phyloP scores from a whole-genome alignment of 2,888 invertebrate species.

The Cyclophora albipunctata region DNA sequence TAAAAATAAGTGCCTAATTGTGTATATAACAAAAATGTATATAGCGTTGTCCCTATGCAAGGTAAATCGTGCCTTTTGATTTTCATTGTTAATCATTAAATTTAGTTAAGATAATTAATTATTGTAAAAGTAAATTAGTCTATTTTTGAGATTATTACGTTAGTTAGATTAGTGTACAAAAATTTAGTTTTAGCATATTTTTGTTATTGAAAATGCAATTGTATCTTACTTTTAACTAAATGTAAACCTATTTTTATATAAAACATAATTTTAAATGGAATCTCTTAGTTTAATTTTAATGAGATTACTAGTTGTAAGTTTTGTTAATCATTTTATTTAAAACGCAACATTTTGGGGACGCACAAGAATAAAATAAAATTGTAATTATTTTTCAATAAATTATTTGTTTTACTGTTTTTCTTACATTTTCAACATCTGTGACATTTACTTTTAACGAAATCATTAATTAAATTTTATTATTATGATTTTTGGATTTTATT shows the following conservation, averaged over 20 bases:
- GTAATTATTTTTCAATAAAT: slow-evolving; percentile 64
- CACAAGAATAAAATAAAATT: slow-evolving; percentile 46
- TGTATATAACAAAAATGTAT: slow-evolving; percentile 22
- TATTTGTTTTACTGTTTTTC: slow-evolving; percentile 58
- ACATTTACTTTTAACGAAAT: slow-evolving; percentile 57
- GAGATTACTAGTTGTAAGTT: slow-evolving; percentile 66
- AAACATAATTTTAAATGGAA: slow-evolving; percentile 40
- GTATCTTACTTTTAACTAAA: slow-evolving; percentile 22
- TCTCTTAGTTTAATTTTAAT: slow-evolving; percentile 59
- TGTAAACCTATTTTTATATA: slow-evolving; percentile 19
- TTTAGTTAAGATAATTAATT: slow-evolving; percentile 1
- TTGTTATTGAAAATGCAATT: slow-evolving; percentile 51
- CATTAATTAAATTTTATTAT: slow-evolving; percentile 61
- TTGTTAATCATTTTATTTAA: slow-evolving; percentile 62
- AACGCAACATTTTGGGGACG: slow-evolving; percentile 39
- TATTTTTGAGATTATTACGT: slow-evolving; percentile 57
- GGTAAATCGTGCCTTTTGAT: no score
- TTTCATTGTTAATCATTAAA: no score
- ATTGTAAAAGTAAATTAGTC: slow-evolving; percentile 23
- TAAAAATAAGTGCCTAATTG: slow-evolving; percentile 27
- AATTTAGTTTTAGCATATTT: slow-evolving; percentile 50
- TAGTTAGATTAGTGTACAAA: slow-evolving; percentile 47
- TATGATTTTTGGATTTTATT: slow-evolving; percentile 24
- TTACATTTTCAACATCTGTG: slow-evolving; percentile 50
- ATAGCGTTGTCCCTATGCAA: slow-evolving; percentile 11